Evolutionary conservation across 1,140 invertebrate genomes (phyloP).

Genomic region (Drosophila gunungcola): DNA sequence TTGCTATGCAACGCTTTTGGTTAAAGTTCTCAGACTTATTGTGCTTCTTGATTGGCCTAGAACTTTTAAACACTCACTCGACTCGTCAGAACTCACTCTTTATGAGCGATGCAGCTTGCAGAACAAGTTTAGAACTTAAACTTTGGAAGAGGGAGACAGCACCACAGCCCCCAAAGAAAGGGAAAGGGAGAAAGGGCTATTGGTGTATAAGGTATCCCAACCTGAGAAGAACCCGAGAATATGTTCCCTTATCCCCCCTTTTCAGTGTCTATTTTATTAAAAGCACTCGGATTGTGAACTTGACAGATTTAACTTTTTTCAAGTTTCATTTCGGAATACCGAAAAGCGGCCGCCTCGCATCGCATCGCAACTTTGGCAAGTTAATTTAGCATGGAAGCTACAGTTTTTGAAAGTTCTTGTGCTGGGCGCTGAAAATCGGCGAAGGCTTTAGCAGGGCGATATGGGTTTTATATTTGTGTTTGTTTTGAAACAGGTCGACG

Average conservation of each 20-base stretch:
- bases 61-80: constrained; percentile 57
- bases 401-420: constrained; percentile 84
- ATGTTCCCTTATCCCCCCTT: background rate
- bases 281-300: constrained; percentile 78
- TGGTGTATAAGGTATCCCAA: constrained; percentile 7
- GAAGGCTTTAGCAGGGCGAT: constrained; percentile 83
- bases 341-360: constrained; percentile 48
- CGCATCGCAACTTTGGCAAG: constrained; percentile 71
- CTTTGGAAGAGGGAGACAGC: constrained; percentile 45
- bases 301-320: constrained; percentile 83
- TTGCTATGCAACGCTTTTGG: constrained; percentile 27
- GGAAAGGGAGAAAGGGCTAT: constrained; percentile 4
- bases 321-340: constrained; percentile 77
- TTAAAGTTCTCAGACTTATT: constrained; percentile 41
- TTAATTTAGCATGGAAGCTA: constrained; percentile 82
- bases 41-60: constrained; percentile 30
- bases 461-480: constrained; percentile 26
- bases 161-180: background rate
- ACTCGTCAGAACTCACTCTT: constrained; percentile 9
- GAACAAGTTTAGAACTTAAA: constrained; percentile 75
- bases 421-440: constrained; percentile 82
- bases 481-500: constrained; percentile 54
- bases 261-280: constrained; percentile 52
- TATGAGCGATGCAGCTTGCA: constrained; percentile 57
- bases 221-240: constrained; percentile 38